Evolutionary conservation across 2,113 vertebrate species (phyloP).

Genomic region (Rhizomys pruinosus): DNA sequence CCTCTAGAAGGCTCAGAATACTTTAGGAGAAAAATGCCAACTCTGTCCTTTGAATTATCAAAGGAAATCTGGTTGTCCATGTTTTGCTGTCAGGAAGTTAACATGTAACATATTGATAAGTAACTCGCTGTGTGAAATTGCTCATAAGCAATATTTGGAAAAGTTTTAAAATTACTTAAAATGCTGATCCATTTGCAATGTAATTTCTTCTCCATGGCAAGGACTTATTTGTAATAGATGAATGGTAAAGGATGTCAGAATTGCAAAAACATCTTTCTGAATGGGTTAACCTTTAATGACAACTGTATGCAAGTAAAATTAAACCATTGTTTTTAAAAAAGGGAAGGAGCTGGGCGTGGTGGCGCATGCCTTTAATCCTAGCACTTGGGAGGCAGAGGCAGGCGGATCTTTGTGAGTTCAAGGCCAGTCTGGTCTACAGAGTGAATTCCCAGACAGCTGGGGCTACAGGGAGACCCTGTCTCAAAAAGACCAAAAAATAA

Average conservation of each 20-base stretch:
- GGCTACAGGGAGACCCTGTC: too few relatives aligned
- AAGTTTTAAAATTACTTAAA: constrained; percentile 23
- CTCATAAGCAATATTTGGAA: constrained; percentile 57
- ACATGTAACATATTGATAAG: constrained; percentile 61
- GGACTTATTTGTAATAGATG: constrained; percentile 54
- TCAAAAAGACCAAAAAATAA: too few relatives aligned
- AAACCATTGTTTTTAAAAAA: constrained; percentile 52
- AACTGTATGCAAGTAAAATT: constrained; percentile 74
- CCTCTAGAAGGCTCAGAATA: constrained; percentile 20
- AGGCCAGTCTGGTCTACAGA: too few relatives aligned
- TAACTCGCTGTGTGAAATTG: constrained; percentile 60
- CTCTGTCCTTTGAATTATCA: not conserved
- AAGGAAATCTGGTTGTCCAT: constrained; percentile 44
- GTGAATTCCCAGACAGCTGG: too few relatives aligned
- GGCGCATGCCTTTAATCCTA: too few relatives aligned
- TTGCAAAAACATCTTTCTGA: constrained; percentile 63
- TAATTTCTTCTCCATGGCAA: constrained; percentile 39
- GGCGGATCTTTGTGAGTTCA: too few relatives aligned
- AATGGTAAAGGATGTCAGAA: constrained; percentile 61
- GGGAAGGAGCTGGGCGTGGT: too few relatives aligned
- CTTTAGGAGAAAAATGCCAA: constrained; percentile 38
- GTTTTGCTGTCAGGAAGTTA: constrained; percentile 29
- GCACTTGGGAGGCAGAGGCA: too few relatives aligned
- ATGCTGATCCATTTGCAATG: constrained; percentile 20
- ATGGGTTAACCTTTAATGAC: constrained; percentile 69